Percentiles rank a stretch among this genome's conserved stretches.
Evolutionary conservation across 2,888 invertebrate species (phyloP).

Genomic region (Salpingus planirostris): DNA sequence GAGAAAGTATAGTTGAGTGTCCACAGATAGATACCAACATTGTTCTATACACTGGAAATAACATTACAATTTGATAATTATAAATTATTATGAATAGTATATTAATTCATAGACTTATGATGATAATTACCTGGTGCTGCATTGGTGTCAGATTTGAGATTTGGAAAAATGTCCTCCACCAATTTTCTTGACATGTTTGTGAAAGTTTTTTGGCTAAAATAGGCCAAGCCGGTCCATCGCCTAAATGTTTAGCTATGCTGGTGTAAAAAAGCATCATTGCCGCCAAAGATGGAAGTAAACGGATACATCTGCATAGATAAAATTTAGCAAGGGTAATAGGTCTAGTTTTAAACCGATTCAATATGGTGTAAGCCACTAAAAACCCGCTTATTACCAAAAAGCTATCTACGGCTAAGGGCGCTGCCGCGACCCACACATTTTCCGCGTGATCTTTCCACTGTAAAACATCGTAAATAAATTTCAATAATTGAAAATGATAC

Average conservation of each 20-base stretch:
- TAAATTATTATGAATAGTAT: too few species aligned
- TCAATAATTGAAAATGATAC: too few species aligned
- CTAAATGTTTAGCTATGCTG: background rate
- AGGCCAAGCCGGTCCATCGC: slow-evolving; percentile 1
- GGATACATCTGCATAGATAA: background rate
- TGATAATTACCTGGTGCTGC: too few species aligned
- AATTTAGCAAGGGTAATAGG: background rate
- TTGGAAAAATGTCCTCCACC: slow-evolving; percentile 3
- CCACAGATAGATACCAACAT: slow-evolving; percentile 13
- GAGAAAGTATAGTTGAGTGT: slow-evolving; percentile 11
- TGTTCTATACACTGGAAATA: slow-evolving; percentile 10
- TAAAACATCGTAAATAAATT: too few species aligned
- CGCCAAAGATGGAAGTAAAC: background rate
- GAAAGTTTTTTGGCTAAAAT: background rate
- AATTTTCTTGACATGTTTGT: background rate
- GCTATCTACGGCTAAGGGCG: background rate
- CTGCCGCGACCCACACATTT: background rate
- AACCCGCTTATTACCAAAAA: background rate
- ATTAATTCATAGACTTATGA: too few species aligned
- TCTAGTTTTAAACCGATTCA: background rate
- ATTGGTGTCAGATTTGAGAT: slow-evolving; percentile 1
- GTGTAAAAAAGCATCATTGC: slow-evolving; percentile 1
- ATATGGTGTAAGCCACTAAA: background rate
- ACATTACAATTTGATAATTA: too few species aligned
- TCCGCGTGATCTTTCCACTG: background rate